These are phyloP conservation scores for Bagarius yarrelli DNA, from an alignment of 2,113 vertebrate species.

Conservation along the genomic window DNA sequence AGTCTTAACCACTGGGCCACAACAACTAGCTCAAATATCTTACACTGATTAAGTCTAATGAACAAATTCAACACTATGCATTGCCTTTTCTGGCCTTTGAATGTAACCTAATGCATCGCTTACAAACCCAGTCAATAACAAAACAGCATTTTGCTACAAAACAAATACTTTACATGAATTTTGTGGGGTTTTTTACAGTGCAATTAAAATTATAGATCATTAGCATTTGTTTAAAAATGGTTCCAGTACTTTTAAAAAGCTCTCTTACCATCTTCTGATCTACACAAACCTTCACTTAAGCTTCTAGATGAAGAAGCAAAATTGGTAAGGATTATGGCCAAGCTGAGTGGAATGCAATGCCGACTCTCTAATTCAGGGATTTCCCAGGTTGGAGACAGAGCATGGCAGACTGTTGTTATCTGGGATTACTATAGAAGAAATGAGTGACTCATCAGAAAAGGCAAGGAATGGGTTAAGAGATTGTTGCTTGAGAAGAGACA, in stretches of 20 bases:
- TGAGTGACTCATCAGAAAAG: constrained; percentile 50
- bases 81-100: neutral
- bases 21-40: neutral
- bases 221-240: neutral
- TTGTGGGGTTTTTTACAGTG: too few species aligned
- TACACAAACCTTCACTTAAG: constrained; percentile 27
- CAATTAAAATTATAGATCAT: neutral
- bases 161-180: neutral
- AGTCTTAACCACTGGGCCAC: neutral
- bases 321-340: constrained; percentile 31
- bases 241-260: neutral
- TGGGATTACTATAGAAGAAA: constrained; percentile 51
- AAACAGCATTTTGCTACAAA: neutral
- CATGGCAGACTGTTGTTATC: constrained; percentile 38
- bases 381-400: constrained; percentile 40
- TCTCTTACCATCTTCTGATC: neutral
- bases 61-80: neutral
- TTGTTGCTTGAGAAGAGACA: constrained; percentile 50
- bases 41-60: neutral
- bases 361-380: constrained; percentile 49
- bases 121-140: neutral
- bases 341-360: constrained; percentile 36
- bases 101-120: neutral
- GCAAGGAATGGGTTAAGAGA: constrained; percentile 48
- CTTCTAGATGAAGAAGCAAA: constrained; percentile 28